phyloP scores from a whole-genome alignment of 2,888 invertebrate species.

The Hypena proboscidalis region DNA sequence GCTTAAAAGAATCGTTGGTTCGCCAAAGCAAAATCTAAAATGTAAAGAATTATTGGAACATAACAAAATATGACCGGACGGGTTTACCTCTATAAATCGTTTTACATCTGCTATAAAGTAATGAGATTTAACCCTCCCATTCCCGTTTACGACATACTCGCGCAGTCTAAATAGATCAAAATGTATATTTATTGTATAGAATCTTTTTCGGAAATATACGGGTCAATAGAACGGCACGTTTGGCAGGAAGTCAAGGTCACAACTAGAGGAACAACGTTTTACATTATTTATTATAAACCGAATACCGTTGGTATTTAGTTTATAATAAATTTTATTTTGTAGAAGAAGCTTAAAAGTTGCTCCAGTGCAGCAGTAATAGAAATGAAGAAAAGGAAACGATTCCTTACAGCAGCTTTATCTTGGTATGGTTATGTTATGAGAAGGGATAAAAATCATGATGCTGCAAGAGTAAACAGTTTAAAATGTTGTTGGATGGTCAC shows the following conservation, averaged over 20 bases:
- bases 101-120: slow-evolving; percentile 82
- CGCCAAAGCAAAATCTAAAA: slow-evolving; percentile 43
- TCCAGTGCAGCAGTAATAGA: no score
- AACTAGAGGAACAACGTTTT: slow-evolving; percentile 1
- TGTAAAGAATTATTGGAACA: slow-evolving; percentile 76
- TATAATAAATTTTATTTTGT: no score
- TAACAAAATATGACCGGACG: slow-evolving; percentile 75
- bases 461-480: no score
- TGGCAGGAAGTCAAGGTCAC: no score
- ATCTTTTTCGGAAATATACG: slow-evolving; percentile 40
- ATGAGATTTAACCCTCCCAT: slow-evolving; percentile 81
- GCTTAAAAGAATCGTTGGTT: slow-evolving; percentile 42
- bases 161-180: slow-evolving; percentile 69
- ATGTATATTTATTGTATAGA: slow-evolving; percentile 56
- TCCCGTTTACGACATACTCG: slow-evolving; percentile 74
- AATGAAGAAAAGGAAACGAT: no score
- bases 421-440: no score
- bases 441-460: no score
- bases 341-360: no score
- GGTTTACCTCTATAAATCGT: slow-evolving; percentile 75
- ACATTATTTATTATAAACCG: no score
- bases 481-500: no score
- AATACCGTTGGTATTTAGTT: no score
- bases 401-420: no score
- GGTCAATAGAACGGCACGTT: slow-evolving; percentile 16